Percentiles rank a stretch among this genome's conserved stretches.
Evolutionary conservation across 1,140 invertebrate species (phyloP).

Genomic region (Trinorchestia longiramus): DNA sequence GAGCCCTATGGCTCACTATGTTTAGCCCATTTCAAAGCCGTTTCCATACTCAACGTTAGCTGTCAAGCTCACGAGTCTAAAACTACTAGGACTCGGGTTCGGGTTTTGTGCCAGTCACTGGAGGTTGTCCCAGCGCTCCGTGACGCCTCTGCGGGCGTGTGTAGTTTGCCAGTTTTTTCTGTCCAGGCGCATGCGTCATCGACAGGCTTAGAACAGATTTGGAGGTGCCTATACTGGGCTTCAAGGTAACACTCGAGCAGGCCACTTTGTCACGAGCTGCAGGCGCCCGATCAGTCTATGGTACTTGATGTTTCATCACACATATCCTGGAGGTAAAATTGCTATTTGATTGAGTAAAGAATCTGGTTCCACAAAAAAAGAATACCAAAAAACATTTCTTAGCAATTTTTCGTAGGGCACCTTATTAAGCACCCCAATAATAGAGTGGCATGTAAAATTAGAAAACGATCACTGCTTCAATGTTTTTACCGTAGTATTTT

Average conservation of each 20-base stretch:
- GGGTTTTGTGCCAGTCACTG: conserved; percentile 1
- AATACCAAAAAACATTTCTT: too few relatives aligned
- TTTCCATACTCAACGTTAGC: not conserved
- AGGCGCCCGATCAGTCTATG: not conserved
- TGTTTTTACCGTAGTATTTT: not conserved
- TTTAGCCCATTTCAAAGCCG: not conserved
- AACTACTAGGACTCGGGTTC: not conserved
- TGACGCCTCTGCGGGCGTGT: conserved; percentile 45
- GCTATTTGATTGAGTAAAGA: too few relatives aligned
- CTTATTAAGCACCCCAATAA: too few relatives aligned
- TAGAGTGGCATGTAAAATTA: too few relatives aligned
- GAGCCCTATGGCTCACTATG: too few relatives aligned
- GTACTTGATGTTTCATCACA: not conserved
- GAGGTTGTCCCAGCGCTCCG: not conserved
- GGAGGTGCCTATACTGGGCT: not conserved
- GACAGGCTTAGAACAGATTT: conserved; percentile 47
- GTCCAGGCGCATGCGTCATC: conserved; percentile 5
- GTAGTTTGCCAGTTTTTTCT: conserved; percentile 15
- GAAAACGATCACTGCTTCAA: too few relatives aligned
- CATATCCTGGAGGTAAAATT: not conserved
- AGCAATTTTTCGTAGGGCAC: too few relatives aligned
- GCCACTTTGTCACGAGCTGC: conserved; percentile 10
- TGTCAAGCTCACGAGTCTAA: not conserved
- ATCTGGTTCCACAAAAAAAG: too few relatives aligned
- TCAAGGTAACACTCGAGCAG: not conserved